Conservation (phyloP, 2,888 invertebrate genomes). For the Ariolimax columbianus region DNA sequence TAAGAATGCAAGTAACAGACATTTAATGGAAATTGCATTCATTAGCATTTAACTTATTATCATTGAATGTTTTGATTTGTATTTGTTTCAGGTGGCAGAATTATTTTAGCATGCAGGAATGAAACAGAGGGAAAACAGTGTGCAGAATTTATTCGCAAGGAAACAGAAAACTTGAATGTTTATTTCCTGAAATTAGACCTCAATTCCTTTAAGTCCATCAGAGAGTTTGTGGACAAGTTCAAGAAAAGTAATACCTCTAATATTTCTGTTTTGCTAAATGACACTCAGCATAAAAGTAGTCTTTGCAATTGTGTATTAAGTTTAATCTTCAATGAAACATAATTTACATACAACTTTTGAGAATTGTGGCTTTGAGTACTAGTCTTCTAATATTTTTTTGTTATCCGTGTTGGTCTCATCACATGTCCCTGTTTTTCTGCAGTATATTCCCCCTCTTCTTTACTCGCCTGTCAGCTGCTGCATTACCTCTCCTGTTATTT, state of each 20-base stretch:
- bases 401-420: too few relatives aligned
- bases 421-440: too few relatives aligned
- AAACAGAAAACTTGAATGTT: constrained; percentile 67
- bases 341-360: too few relatives aligned
- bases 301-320: too few relatives aligned
- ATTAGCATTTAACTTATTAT: background rate
- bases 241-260: constrained; percentile 66
- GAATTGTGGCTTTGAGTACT: too few relatives aligned
- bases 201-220: constrained; percentile 73
- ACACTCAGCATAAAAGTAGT: background rate
- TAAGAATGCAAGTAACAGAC: too few relatives aligned
- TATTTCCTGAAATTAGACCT: constrained; percentile 72
- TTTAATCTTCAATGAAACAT: too few relatives aligned
- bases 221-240: constrained; percentile 74
- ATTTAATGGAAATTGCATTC: too few relatives aligned
- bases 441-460: too few relatives aligned
- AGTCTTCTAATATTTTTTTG: too few relatives aligned
- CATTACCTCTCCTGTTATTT: too few relatives aligned
- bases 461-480: too few relatives aligned
- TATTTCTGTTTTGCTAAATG: background rate
- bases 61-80: background rate
- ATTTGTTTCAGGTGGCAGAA: constrained; percentile 79
- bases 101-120: constrained; percentile 74
- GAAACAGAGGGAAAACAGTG: constrained; percentile 64
- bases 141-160: constrained; percentile 61